These are phyloP conservation scores for Plemyria rubiginata DNA, from an alignment of 2,888 invertebrate genomes.

Conservation along the genomic window DNA sequence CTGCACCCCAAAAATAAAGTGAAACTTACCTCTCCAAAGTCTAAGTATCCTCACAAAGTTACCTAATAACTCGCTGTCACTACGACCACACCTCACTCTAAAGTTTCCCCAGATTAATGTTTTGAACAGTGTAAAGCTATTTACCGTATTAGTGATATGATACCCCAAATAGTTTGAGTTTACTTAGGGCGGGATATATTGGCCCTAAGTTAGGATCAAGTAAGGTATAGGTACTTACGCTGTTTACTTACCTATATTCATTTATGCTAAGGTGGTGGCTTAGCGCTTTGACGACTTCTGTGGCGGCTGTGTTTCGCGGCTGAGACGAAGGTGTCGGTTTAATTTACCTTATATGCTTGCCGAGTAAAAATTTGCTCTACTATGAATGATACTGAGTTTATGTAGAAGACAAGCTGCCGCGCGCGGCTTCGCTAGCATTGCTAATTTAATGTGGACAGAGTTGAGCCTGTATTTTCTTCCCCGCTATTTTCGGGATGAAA, in stretches of 20 bases:
- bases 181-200: constrained; percentile 25
- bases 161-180: constrained; percentile 32
- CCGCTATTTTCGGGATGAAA: too few relatives aligned
- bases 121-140: constrained; percentile 34
- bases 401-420: too few relatives aligned
- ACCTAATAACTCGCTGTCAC: constrained; percentile 9
- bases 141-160: constrained; percentile 35
- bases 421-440: too few relatives aligned
- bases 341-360: too few relatives aligned
- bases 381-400: too few relatives aligned
- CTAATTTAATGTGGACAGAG: too few relatives aligned
- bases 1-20: constrained; percentile 7
- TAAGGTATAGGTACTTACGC: constrained; percentile 4
- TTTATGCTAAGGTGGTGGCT: constrained; percentile 9
- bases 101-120: constrained; percentile 34
- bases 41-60: neutral
- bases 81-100: constrained; percentile 12
- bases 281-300: neutral
- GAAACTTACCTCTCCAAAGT: neutral
- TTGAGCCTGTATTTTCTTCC: too few relatives aligned
- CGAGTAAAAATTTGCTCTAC: too few relatives aligned
- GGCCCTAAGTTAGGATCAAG: constrained; percentile 23
- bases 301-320: neutral
- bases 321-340: too few relatives aligned
- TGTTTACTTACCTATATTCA: constrained; percentile 21